Evolutionary conservation across 2,797 vertebrate species (phyloP).

Genomic region (Bradypodion ventrale): DNA sequence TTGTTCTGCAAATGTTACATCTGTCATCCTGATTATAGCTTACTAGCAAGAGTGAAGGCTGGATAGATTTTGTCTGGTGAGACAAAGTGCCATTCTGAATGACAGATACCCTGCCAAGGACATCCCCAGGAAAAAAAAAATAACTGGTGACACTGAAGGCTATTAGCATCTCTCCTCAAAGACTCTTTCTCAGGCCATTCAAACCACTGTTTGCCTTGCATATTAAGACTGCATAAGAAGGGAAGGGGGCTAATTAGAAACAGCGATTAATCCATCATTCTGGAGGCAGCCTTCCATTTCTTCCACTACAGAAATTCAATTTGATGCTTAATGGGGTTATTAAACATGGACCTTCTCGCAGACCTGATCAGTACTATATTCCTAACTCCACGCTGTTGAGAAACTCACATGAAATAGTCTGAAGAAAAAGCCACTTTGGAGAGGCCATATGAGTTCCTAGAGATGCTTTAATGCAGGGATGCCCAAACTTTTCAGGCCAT

Average conservation of each 20-base stretch:
- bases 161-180: conserved; percentile 4
- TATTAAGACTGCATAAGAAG: conserved; percentile 28
- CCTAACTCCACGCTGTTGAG: conserved; percentile 35
- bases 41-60: neutral
- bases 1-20: neutral
- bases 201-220: neutral
- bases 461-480: no score
- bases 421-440: conserved; percentile 5
- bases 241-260: conserved; percentile 29
- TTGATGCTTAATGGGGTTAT: conserved; percentile 51
- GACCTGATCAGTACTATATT: conserved; percentile 37
- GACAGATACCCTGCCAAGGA: conserved; percentile 8
- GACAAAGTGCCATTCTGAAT: neutral
- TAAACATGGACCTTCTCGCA: conserved; percentile 42
- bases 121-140: conserved; percentile 24
- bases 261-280: conserved; percentile 48
- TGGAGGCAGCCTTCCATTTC: conserved; percentile 5
- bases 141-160: conserved; percentile 37
- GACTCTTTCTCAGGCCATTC: conserved; percentile 23
- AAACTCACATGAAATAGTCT: neutral
- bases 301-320: conserved; percentile 11
- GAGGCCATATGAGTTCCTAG: neutral
- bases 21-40: neutral
- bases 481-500: no score
- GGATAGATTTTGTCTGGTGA: neutral